Evolutionary conservation across 1,140 invertebrate genomes (phyloP).

Genomic region (Diorhabda elongata): DNA sequence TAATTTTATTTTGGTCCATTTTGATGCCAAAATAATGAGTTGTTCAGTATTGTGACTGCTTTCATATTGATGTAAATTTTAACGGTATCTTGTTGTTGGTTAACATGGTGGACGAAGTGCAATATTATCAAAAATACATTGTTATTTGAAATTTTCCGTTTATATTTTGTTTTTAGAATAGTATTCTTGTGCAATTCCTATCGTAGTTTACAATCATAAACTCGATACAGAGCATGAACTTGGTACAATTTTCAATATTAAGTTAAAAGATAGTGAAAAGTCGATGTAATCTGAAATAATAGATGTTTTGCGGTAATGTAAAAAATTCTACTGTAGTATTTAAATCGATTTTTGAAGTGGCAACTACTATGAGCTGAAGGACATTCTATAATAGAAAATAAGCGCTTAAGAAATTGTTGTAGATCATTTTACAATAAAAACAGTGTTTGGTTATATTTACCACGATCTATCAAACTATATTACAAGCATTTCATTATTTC

Average conservation of each 20-base stretch:
- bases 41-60: neutral
- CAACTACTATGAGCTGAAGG: too few species aligned
- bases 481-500: too few species aligned
- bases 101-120: neutral
- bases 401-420: too few species aligned
- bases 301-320: too few species aligned
- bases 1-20: too few species aligned
- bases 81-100: neutral
- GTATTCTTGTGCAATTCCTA: neutral
- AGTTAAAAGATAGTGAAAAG: too few species aligned
- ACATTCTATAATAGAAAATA: too few species aligned
- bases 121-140: slow-evolving; percentile 1
- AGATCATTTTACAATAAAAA: neutral
- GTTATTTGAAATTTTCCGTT: neutral
- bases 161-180: slow-evolving; percentile 4
- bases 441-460: slow-evolving; percentile 6
- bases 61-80: neutral
- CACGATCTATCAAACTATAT: too few species aligned
- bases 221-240: neutral
- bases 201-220: neutral
- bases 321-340: too few species aligned
- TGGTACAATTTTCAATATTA: slow-evolving; percentile 1
- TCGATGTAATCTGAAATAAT: too few species aligned
- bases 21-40: neutral
- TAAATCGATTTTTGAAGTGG: too few species aligned